These are phyloP conservation scores for Halichoeres trimaculatus DNA, from an alignment of 2,113 vertebrate genomes.

Conservation along the genomic window DNA sequence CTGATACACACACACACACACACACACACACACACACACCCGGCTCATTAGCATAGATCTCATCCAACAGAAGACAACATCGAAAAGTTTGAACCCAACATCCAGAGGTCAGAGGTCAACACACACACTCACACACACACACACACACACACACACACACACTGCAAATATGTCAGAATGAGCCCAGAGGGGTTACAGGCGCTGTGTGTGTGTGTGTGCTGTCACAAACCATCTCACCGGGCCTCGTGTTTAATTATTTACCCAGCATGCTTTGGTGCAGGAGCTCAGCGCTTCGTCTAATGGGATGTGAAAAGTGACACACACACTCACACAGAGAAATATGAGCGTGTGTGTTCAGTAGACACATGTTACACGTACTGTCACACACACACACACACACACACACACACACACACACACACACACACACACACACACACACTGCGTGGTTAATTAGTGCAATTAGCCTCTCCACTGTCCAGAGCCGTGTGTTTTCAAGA, in stretches of 20 bases:
- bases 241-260: conserved; percentile 74
- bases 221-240: conserved; percentile 63
- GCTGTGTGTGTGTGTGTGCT: conserved; percentile 40
- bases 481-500: conserved; percentile 75
- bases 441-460: conserved; percentile 83
- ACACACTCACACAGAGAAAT: conserved; percentile 61
- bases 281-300: conserved; percentile 61
- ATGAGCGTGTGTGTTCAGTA: conserved; percentile 30
- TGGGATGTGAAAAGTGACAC: conserved; percentile 77
- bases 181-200: conserved; percentile 10
- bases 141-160: conserved; percentile 20
- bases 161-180: too few relatives aligned
- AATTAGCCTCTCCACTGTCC: conserved; percentile 84
- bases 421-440: too few relatives aligned
- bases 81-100: too few relatives aligned
- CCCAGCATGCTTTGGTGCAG: conserved; percentile 68
- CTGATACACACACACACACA: too few relatives aligned
- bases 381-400: conserved; percentile 42
- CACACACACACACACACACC: too few relatives aligned
- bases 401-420: conserved; percentile 5
- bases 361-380: conserved; percentile 61
- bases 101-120: not conserved
- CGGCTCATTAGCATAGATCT: too few relatives aligned
- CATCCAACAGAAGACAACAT: too few relatives aligned
- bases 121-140: conserved; percentile 20